Percentiles rank a stretch among this genome's conserved stretches.
phyloP scores from a whole-genome alignment of 2,888 invertebrate species.

The Ennomos quercinarius region DNA sequence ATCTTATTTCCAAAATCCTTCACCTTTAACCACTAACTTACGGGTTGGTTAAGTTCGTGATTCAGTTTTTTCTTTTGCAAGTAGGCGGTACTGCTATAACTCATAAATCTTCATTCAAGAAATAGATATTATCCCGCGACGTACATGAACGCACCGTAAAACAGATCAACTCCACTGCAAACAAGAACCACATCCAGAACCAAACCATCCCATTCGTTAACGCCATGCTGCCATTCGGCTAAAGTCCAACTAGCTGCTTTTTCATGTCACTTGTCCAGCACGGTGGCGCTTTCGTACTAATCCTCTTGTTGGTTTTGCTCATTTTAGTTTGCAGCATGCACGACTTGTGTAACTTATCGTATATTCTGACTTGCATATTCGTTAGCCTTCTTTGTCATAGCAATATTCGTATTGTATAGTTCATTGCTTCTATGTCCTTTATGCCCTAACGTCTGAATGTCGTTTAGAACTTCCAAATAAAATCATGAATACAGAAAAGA shows the following conservation, averaged over 20 bases:
- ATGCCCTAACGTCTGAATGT: neutral
- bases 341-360: slow-evolving; percentile 7
- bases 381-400: neutral
- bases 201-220: slow-evolving; percentile 30
- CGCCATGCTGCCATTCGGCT: slow-evolving; percentile 29
- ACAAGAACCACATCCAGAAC: slow-evolving; percentile 4
- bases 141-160: too few species aligned
- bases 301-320: slow-evolving; percentile 39
- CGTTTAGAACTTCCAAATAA: neutral
- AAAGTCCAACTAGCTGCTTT: slow-evolving; percentile 35
- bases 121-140: too few species aligned
- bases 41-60: too few species aligned
- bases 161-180: neutral
- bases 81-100: too few species aligned
- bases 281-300: slow-evolving; percentile 37
- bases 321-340: slow-evolving; percentile 30
- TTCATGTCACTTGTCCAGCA: slow-evolving; percentile 41
- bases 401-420: too few species aligned
- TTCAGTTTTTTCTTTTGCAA: neutral
- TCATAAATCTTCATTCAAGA: too few species aligned
- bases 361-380: slow-evolving; percentile 15
- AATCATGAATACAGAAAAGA: too few species aligned
- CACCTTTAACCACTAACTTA: too few species aligned
- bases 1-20: too few species aligned
- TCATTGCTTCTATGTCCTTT: too few species aligned